Evolutionary conservation across 2,113 vertebrate genomes (phyloP).

Genomic region (Petaurus breviceps): DNA sequence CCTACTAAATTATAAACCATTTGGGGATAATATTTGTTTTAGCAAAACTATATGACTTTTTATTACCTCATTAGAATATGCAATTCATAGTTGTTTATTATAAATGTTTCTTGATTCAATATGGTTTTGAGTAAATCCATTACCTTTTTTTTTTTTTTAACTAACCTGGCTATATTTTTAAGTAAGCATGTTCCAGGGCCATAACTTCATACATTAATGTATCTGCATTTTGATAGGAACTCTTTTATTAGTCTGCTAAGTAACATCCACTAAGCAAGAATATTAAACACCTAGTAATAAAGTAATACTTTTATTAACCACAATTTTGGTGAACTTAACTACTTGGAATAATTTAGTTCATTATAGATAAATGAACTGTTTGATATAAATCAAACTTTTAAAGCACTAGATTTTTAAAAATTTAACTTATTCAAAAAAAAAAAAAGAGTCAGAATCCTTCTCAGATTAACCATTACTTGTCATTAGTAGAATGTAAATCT

Average conservation of each 20-base stretch:
- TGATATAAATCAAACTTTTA: neutral
- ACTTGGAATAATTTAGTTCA: neutral
- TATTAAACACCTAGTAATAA: neutral
- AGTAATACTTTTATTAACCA: neutral
- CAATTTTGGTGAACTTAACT: neutral
- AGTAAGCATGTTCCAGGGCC: neutral
- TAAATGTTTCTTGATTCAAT: neutral
- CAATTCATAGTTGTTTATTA: neutral
- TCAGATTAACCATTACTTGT: neutral
- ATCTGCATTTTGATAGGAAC: neutral
- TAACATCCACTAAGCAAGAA: neutral
- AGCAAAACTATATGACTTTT: neutral
- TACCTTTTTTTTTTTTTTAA: neutral
- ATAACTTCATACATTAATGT: neutral
- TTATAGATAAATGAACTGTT: neutral
- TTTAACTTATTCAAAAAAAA: neutral
- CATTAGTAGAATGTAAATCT: neutral
- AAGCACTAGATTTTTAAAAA: neutral
- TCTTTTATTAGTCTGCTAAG: neutral
- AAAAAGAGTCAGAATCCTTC: neutral
- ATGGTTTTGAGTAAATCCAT: neutral
- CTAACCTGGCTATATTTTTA: neutral
- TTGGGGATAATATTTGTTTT: neutral
- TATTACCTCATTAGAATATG: neutral
- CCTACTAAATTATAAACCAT: neutral